These are phyloP conservation scores for Chirona hameri DNA, from an alignment of 2,888 invertebrate species.

Conservation along the genomic window DNA sequence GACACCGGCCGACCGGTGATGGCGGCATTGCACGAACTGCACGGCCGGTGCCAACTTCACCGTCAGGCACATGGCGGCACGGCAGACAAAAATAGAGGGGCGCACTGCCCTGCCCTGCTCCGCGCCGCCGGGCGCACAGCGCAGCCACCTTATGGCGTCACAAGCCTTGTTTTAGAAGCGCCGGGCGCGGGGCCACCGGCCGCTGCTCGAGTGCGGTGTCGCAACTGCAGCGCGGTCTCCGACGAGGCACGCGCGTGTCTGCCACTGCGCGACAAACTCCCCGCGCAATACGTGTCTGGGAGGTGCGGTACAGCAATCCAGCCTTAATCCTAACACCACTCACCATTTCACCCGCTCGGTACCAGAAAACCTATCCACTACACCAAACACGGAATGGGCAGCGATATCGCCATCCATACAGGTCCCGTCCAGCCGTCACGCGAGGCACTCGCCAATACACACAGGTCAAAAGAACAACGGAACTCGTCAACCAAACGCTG, in stretches of 20 bases:
- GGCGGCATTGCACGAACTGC: neutral
- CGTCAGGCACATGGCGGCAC: neutral
- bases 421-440: neutral
- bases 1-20: neutral
- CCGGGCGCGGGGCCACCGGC: neutral
- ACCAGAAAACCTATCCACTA: slow-evolving; percentile 7
- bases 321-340: neutral
- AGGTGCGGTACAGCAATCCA: neutral
- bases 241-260: no score
- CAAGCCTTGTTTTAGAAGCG: slow-evolving; percentile 6
- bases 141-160: neutral
- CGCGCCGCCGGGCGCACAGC: neutral
- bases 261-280: no score
- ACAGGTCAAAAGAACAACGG: neutral
- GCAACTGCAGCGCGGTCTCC: no score
- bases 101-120: neutral
- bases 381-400: slow-evolving; percentile 11
- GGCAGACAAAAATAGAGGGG: slow-evolving; percentile 24
- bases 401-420: neutral
- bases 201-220: no score
- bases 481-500: neutral
- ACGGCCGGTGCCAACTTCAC: neutral
- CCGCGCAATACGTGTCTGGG: neutral
- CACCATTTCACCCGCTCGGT: no score
- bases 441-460: neutral